Evolutionary conservation across 1,140 invertebrate genomes (phyloP), one percentile per base, ranked within the genome.

Genomic region (Drosophila ironensis): DNA sequence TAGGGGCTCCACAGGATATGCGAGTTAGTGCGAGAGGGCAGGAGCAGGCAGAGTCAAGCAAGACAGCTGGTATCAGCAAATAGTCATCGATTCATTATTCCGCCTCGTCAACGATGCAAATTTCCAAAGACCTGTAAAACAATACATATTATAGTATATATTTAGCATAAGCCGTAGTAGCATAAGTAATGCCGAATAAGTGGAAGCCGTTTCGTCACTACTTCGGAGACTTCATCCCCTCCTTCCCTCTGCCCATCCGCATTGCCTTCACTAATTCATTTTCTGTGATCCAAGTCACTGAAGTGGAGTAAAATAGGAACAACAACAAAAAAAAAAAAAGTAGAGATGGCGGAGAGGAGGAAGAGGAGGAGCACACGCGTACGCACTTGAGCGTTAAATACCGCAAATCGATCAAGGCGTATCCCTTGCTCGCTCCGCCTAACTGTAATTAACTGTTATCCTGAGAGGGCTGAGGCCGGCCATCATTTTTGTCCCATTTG

Each of bases 401-500:
- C 50, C 52, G 60, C 81, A 82, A 81, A 81, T 81, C 76, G 76
- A 82, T 81, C 76, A 81, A 81, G 76, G 77, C 69, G 80, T 78
- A 84, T 59, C 57, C 78, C 72, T 46, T n/a, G n/a, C 42, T 47
- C 50, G 11, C 9, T 28, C 8, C 50, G 48, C 44, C 72, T 78
- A 73, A 84, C 74, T 74, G 73, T 82, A 82, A 82, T 82, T 82
- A 82, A 82, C 80, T 74, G 82, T 73, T 63, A 64, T 86, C 51
- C 57, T 24, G 33, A 37, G 33, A 5, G 5, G 2, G 20, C 2
- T 5, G 20, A 22, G 33, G 12, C 12, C 14, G 12, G 1, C 33
- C 12, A 16, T 16, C 4, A 37, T 37, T 37, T 37, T 35, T 45
- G 71, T 74, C 82, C 77, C 46, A n/a, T n/a, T 86, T 86, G 80